Conservation (phyloP, 2,888 invertebrate genomes). For the Bugulina stolonifera region DNA sequence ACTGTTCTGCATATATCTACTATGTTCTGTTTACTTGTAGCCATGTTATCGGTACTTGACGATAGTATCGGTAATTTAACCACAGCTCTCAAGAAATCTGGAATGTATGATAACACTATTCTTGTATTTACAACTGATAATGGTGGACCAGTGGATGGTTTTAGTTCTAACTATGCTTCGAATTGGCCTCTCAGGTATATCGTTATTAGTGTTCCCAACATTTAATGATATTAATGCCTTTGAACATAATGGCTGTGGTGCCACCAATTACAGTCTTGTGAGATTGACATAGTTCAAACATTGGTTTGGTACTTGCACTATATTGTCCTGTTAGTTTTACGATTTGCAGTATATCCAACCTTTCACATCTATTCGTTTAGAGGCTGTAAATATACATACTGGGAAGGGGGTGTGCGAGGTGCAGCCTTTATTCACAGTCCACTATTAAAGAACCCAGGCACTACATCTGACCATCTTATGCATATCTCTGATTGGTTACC, state of each 20-base stretch:
- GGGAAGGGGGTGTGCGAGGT: slow-evolving; percentile 8
- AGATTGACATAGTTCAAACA: too few relatives aligned
- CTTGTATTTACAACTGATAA: slow-evolving; percentile 50
- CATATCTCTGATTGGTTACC: slow-evolving; percentile 20
- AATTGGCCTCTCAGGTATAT: slow-evolving; percentile 63
- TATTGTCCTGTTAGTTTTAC: too few relatives aligned
- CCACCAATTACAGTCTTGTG: too few relatives aligned
- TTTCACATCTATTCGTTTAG: too few relatives aligned
- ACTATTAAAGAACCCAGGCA: slow-evolving; percentile 5
- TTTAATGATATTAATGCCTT: too few relatives aligned
- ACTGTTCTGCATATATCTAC: too few relatives aligned
- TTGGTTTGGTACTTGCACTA: too few relatives aligned
- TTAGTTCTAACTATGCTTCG: slow-evolving; percentile 64
- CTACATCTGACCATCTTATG: not conserved
- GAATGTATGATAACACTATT: slow-evolving; percentile 45
- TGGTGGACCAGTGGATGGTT: slow-evolving; percentile 63
- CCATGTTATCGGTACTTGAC: slow-evolving; percentile 48
- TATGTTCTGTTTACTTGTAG: too few relatives aligned
- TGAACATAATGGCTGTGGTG: too few relatives aligned
- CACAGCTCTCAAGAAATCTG: slow-evolving; percentile 35
- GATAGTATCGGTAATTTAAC: slow-evolving; percentile 46
- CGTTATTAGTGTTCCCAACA: too few relatives aligned
- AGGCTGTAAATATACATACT: not conserved
- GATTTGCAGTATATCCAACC: too few relatives aligned
- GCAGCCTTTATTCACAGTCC: not conserved